Base-by-base conservation (phyloP, 2,888 invertebrate genomes). In the Lithophane socia region DNA sequence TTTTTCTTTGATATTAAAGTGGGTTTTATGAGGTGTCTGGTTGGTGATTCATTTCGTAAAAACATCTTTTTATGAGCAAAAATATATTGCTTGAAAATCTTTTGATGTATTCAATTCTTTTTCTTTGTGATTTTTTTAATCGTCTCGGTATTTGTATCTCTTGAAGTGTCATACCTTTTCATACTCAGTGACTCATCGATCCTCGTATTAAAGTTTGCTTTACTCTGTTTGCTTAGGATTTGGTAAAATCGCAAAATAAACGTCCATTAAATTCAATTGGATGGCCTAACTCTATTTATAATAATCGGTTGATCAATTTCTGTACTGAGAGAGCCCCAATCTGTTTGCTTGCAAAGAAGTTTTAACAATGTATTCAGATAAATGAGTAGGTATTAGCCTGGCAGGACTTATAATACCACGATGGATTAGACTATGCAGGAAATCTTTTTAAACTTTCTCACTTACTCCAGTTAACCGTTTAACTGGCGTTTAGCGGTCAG, bases 361-460 rank as follows among this genome's bases (percentile, higher is more conserved):
- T 88, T 84, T 79, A 88, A 85, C 79, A 79, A 80, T 78, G 80
- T 89, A 88, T 86, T 81, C 79, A 78, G 74, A 83, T 84, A 78
- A 88, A 86, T 84, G 77, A 86, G 77, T 29, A 29, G 29, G 29
- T 86, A 88, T 88, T 83, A 86, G 80, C 83, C 82, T 82, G 83
- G 83, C 86, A 86, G 71, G 78, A 13, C 73, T 78, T 67, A 49
- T 78, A 72, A 78, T 85, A 69, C 67, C 67, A 61, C 66, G 72
- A 71, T 74, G 49, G 66, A 29, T 77, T 79, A 69, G 56, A 79
- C 65, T 58, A 64, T 58, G 44, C 60, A 66, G 18, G 4, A 77
- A 73, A 86, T 85, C 75, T 84, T 83, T 80, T 76, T 58, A 73
- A 74, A 79, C 77, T 65, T 69, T 47, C n/a, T 80, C 54, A 61